phyloP scores from a whole-genome alignment of 2,888 invertebrate genomes.

The Synergus laeviventris region DNA sequence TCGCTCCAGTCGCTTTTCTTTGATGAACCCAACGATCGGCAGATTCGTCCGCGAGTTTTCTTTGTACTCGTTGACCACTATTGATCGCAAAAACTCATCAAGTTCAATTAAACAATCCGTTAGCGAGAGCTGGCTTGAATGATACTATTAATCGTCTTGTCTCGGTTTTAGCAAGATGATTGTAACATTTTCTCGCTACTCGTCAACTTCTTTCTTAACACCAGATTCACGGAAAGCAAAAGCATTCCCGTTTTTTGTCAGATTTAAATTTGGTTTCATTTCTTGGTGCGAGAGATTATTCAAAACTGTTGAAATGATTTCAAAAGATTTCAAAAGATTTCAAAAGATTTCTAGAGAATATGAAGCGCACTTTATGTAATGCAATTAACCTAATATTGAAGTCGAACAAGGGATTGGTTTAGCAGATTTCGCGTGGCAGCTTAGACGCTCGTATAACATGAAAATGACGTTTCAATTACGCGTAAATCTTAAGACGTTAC shows the following conservation, averaged over 20 bases:
- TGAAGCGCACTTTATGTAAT: not conserved
- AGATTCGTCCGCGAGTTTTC: conserved; percentile 34
- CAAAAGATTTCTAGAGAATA: not conserved
- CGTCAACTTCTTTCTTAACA: conserved; percentile 7
- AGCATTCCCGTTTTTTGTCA: not conserved
- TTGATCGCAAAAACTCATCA: conserved; percentile 41
- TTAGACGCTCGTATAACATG: conserved; percentile 35
- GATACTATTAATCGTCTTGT: conserved; percentile 36
- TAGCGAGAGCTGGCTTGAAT: conserved; percentile 40
- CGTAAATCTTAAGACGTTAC: conserved; percentile 53
- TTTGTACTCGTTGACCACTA: conserved; percentile 32
- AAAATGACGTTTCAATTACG: conserved; percentile 52
- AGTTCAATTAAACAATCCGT: conserved; percentile 30
- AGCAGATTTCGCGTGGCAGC: conserved; percentile 15
- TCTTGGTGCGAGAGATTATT: no score
- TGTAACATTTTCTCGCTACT: conserved; percentile 13
- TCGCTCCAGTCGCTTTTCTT: conserved; percentile 37
- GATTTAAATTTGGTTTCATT: not conserved
- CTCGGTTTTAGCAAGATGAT: conserved; percentile 2
- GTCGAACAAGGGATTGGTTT: conserved; percentile 13
- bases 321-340: no score
- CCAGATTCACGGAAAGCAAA: conserved; percentile 9
- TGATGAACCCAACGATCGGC: conserved; percentile 27
- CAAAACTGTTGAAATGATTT: no score
- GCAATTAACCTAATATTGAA: conserved; percentile 22